A percentile compares a stretch with the other conserved stretches of the same genome.
Conservation (phyloP, 64 coral and sea anemone species). For the Actinia equina region DNA sequence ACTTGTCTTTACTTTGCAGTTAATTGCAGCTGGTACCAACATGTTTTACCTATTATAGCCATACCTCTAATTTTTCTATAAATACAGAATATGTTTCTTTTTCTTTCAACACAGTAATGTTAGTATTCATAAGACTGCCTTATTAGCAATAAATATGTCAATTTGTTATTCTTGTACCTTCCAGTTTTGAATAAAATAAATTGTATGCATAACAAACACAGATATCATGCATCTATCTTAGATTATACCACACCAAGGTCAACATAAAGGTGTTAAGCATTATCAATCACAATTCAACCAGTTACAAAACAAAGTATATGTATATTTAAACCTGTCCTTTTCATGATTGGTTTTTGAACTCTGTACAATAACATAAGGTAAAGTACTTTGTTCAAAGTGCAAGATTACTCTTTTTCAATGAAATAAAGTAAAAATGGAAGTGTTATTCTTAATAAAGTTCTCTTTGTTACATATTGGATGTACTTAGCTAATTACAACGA, state of each 20-base stretch:
- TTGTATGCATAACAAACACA: not conserved
- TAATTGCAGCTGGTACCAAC: too few species aligned
- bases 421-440: not conserved
- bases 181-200: not conserved
- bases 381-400: too few species aligned
- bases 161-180: too few species aligned
- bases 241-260: not conserved
- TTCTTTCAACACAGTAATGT: too few species aligned
- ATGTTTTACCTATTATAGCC: too few species aligned
- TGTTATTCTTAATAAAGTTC: not conserved
- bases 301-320: not conserved
- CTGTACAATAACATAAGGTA: not conserved
- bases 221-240: not conserved
- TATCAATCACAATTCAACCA: not conserved
- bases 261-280: not conserved
- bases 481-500: not conserved
- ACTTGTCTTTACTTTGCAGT: too few species aligned
- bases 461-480: not conserved
- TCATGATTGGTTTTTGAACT: not conserved
- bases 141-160: too few species aligned
- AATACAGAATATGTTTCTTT: too few species aligned
- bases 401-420: not conserved
- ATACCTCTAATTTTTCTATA: too few species aligned
- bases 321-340: not conserved
- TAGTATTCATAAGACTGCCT: too few species aligned